Base-by-base conservation (phyloP, 2,113 vertebrate genomes). In the Cyanistes caeruleus region DNA sequence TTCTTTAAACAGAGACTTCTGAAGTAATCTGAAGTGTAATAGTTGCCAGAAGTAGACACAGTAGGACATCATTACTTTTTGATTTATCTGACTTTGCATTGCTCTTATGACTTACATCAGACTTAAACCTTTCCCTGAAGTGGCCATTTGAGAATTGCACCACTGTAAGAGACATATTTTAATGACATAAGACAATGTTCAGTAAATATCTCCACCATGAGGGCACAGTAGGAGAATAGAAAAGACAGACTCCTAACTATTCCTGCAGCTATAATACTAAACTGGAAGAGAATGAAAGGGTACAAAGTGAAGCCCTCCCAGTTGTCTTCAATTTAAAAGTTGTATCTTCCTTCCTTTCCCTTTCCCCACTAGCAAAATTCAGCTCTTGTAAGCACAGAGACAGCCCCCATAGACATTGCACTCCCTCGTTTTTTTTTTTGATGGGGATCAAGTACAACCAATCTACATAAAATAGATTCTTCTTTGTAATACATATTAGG, bases 321-420 rank as follows among this genome's bases (percentile, higher is more conserved):
- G 8, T 12, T 65, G 48, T 72, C 22, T 60, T 52, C 37, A 59
- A 4, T 31, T 49, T 37, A 58, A 28, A 53, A 56, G 39, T 3
- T 77, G 24, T 41, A 20, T 70, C 11, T 37, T 87, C n/a, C 23
- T 59, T 90, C 49, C 41, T 31, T 48, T 65, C 15, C 23, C 33
- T 12, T 56, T 67, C 19, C 14, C 7, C 37, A 43, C 14, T 17
- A 33, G 35, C 27, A 84, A 8, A 7, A 35, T 31, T 53, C 56
- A 59, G 7, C 24, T 60, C 27, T 31, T 37, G 20, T 4, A 28
- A 69, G n/a, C 19, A 79, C 16, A 79, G 27, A 60, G 7, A 17
- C 7, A 75, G 53, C 2, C 13, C 11, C 4, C 22, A 37, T 0
- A 0, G 11, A 44, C 3, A 51, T 56, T 55, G 30, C 8, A 67